Conservation (phyloP, 2,888 invertebrate species). For the Cerceris ruficornis region DNA sequence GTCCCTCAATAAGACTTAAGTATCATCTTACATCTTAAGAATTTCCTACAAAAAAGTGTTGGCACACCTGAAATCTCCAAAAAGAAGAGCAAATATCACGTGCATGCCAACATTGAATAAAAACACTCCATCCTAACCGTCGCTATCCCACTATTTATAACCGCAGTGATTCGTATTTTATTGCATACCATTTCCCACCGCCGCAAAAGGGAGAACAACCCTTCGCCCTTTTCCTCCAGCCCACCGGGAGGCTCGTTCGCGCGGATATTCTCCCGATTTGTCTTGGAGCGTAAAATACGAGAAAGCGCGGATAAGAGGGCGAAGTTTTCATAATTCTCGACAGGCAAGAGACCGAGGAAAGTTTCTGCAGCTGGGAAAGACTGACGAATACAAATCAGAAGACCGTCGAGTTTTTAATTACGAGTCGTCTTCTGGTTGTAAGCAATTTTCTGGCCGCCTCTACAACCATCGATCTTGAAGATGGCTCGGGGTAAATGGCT, state of each 20-base stretch:
- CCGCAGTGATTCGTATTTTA: constrained; percentile 57
- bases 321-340: constrained; percentile 41
- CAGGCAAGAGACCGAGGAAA: constrained; percentile 17
- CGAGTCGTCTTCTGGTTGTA: constrained; percentile 43
- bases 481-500: constrained; percentile 40
- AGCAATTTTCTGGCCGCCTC: constrained; percentile 53
- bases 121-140: neutral
- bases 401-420: constrained; percentile 57
- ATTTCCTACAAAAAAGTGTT: too few species aligned
- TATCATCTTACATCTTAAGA: too few species aligned
- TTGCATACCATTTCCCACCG: constrained; percentile 42
- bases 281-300: constrained; percentile 15
- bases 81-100: too few species aligned
- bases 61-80: too few species aligned
- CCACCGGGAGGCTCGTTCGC: neutral
- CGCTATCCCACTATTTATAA: constrained; percentile 62
- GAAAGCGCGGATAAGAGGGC: neutral
- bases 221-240: neutral
- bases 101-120: too few species aligned
- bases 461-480: constrained; percentile 37
- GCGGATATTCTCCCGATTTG: constrained; percentile 26
- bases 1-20: neutral
- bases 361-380: constrained; percentile 23
- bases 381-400: constrained; percentile 63
- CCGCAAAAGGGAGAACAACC: neutral